These are phyloP conservation scores for Orthonyx spaldingii DNA, from an alignment of 2,113 vertebrate species.

Conservation along the genomic window DNA sequence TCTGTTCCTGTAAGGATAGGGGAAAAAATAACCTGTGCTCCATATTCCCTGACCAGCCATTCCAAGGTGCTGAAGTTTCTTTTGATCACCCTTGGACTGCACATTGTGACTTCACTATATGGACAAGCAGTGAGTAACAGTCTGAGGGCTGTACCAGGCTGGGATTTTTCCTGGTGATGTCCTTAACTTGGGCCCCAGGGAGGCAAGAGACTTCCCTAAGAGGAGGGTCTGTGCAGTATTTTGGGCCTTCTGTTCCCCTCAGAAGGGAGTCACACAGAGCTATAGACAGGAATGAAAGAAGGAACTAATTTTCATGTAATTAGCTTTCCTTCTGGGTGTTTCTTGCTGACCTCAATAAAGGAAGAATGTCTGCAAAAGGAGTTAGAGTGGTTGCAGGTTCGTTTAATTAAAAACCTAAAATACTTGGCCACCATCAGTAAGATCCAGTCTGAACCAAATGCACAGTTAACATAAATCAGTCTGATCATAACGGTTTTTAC, in stretches of 20 bases:
- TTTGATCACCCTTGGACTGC: neutral
- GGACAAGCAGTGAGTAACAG: accelerated
- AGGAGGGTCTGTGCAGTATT: neutral
- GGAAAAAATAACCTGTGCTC: neutral
- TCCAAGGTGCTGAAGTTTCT: neutral
- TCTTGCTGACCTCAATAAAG: neutral
- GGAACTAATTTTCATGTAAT: neutral
- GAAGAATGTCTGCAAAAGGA: neutral
- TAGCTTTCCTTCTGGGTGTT: neutral
- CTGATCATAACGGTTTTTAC: neutral
- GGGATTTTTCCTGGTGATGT: neutral
- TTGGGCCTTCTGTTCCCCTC: neutral
- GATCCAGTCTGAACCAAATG: neutral
- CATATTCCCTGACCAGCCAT: neutral
- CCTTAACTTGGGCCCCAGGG: neutral
- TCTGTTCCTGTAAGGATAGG: neutral
- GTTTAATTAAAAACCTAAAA: conserved; percentile 11
- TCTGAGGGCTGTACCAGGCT: accelerated
- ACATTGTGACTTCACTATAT: neutral
- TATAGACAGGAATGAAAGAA: neutral
- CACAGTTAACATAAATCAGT: neutral
- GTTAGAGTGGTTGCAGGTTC: neutral
- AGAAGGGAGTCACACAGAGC: neutral
- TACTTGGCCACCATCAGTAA: neutral
- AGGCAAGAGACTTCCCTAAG: neutral